phyloP scores from a whole-genome alignment of 2,797 vertebrate genomes.

The Argyrosomus regius region DNA sequence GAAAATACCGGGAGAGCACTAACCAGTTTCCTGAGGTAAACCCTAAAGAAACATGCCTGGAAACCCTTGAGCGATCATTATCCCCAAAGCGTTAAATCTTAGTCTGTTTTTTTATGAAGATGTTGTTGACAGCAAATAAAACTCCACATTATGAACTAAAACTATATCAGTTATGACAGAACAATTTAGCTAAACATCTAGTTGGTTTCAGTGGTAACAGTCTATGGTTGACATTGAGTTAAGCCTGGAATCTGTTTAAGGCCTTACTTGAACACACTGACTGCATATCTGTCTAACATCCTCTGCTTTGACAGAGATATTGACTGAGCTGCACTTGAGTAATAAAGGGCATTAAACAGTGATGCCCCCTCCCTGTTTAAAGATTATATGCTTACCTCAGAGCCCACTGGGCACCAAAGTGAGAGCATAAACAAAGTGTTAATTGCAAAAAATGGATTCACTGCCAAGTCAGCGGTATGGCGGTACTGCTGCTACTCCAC shows the following conservation, averaged over 20 bases:
- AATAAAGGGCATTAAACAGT: constrained; percentile 75
- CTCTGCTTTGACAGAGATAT: constrained; percentile 62
- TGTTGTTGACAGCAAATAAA: constrained; percentile 11
- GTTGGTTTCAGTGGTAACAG: constrained; percentile 15
- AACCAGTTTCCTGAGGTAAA: neutral
- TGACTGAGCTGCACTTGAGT: constrained; percentile 69
- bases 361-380: constrained; percentile 75
- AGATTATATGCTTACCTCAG: constrained; percentile 81
- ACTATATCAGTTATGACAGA: constrained; percentile 17
- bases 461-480: constrained; percentile 72
- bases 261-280: constrained; percentile 30
- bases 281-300: constrained; percentile 58
- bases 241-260: constrained; percentile 44
- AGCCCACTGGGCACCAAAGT: constrained; percentile 68
- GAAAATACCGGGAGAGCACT: neutral
- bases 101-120: neutral
- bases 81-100: neutral
- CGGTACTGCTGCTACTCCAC: constrained; percentile 54
- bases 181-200: neutral
- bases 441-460: constrained; percentile 77
- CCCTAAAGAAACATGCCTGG: too few species aligned
- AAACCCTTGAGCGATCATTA: neutral
- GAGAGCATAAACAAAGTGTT: constrained; percentile 79
- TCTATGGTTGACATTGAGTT: constrained; percentile 7
- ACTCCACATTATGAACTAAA: neutral